A percentile compares a stretch with the other conserved stretches of the same genome.
These are phyloP conservation scores for Autographa pulchrina DNA, from an alignment of 2,888 invertebrate genomes.

Conservation along the genomic window DNA sequence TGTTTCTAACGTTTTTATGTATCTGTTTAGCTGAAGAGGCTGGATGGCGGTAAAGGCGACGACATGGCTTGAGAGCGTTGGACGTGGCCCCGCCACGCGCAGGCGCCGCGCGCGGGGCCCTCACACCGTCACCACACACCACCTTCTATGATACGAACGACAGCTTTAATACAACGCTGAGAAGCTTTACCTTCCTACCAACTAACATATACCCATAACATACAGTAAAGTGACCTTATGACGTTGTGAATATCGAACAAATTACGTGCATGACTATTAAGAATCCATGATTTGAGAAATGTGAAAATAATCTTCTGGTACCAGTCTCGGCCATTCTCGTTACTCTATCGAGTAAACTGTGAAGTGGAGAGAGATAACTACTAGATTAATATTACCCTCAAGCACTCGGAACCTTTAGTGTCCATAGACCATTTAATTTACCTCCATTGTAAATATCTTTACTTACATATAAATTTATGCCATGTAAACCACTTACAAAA, in stretches of 20 bases:
- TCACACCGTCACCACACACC: slow-evolving; percentile 14
- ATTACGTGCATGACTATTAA: slow-evolving; percentile 13
- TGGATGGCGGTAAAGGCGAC: slow-evolving; percentile 84
- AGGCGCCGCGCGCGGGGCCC: slow-evolving; percentile 37
- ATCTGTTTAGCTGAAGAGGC: slow-evolving; percentile 80
- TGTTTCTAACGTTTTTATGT: slow-evolving; percentile 18
- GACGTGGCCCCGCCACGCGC: slow-evolving; percentile 37
- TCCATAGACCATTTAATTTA: slow-evolving; percentile 31
- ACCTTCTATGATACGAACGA: slow-evolving; percentile 39
- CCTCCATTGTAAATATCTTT: slow-evolving; percentile 53
- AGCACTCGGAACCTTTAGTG: slow-evolving; percentile 27
- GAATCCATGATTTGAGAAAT: slow-evolving; percentile 39
- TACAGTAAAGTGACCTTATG: slow-evolving; percentile 5
- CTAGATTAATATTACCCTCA: slow-evolving; percentile 34
- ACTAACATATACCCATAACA: slow-evolving; percentile 21
- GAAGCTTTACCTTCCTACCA: slow-evolving; percentile 17
- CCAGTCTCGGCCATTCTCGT: slow-evolving; percentile 49
- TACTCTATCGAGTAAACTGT: slow-evolving; percentile 53
- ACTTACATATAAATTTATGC: slow-evolving; percentile 34
- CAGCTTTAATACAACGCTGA: slow-evolving; percentile 37
- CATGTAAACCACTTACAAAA: slow-evolving; percentile 21
- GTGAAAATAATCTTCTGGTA: slow-evolving; percentile 8
- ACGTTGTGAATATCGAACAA: slow-evolving; percentile 36
- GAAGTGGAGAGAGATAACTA: slow-evolving; percentile 47
- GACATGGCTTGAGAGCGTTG: slow-evolving; percentile 80